Base-by-base conservation (phyloP, 2,113 vertebrate species). In the Stigmatopora nigra region DNA sequence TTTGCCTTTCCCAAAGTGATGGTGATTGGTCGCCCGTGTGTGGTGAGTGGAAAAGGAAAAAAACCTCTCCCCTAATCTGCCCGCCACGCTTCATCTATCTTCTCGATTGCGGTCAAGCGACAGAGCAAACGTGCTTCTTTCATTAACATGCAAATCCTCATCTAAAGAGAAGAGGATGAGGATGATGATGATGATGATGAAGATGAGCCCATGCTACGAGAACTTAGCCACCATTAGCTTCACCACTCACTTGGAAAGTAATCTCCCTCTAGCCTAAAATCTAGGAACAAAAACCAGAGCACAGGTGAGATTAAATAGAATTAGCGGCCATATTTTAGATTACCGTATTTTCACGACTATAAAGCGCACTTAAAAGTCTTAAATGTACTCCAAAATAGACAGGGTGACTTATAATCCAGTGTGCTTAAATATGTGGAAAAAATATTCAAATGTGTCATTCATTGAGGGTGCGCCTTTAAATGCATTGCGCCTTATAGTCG, bases 71-170 rank as follows among this genome's bases (percentile, higher is more conserved):
- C 11, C 15, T 68, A 66, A 67, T 63, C 64, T 66, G 45, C 4
- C 31, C 11, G 15, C 57, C 41, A 16, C 8, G 77, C 84, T 91
- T 90, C 77, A 92, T 91, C 90, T 87, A 88, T 88, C 85, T 83
- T 63, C 51, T 60, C 78, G 45, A 46, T 25, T 36, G 9, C 67
- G 58, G 84, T 90, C 91, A 72, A 88, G 35, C 90, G 2, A 89
- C 16, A 81, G 91, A 92, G 90, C 85, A 87, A 79, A 88, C 86
- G 85, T n/a, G 68, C 72, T 73, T 46, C 75, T 88, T 90, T 91
- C 91, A 93, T 93, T 93, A 92, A 89, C 90, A 93, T 93, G 91
- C 85, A 92, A 93, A 93, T 92, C 84, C 65, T 76, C 87, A 75
- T 88, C 86, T 86, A 77, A 83, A 77, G 86, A 90, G 84, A 48